A percentile compares a stretch with the other conserved stretches of the same genome.
phyloP scores from a whole-genome alignment of 1,140 invertebrate genomes.

The Zaprionus nigranus region DNA sequence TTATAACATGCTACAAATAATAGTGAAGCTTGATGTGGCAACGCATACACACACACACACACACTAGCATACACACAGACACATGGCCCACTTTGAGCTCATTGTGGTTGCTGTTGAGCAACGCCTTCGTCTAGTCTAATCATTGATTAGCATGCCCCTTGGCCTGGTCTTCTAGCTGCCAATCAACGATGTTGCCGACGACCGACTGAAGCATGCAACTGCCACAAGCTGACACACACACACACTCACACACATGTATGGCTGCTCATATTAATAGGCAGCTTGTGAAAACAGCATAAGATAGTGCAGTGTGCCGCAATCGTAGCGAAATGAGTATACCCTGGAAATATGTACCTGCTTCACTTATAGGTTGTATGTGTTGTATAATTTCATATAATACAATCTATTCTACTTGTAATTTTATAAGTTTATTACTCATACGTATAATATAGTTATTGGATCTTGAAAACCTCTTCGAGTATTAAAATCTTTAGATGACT shows the following conservation, averaged over 20 bases:
- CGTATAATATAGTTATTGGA: too few relatives aligned
- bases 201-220: slow-evolving; percentile 33
- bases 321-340: not conserved
- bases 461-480: too few relatives aligned
- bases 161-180: slow-evolving; percentile 44
- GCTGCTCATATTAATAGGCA: slow-evolving; percentile 35
- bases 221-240: slow-evolving; percentile 15
- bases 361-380: not conserved
- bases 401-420: too few relatives aligned
- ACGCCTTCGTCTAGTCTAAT: slow-evolving; percentile 54
- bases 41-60: slow-evolving; percentile 25
- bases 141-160: slow-evolving; percentile 56
- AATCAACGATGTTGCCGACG: slow-evolving; percentile 46
- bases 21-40: slow-evolving; percentile 58
- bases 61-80: slow-evolving; percentile 1
- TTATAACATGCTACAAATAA: slow-evolving; percentile 70
- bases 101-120: slow-evolving; percentile 21
- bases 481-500: too few relatives aligned
- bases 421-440: too few relatives aligned
- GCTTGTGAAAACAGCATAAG: slow-evolving; percentile 14
- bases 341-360: not conserved
- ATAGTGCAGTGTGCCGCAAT: not conserved
- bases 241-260: slow-evolving; percentile 11
- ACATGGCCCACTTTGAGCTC: slow-evolving; percentile 32
- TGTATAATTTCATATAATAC: too few relatives aligned